Evolutionary conservation across 2,888 invertebrate species (phyloP), one percentile per base, ranked within the genome.

Genomic region (Dastarcus helophoroides): DNA sequence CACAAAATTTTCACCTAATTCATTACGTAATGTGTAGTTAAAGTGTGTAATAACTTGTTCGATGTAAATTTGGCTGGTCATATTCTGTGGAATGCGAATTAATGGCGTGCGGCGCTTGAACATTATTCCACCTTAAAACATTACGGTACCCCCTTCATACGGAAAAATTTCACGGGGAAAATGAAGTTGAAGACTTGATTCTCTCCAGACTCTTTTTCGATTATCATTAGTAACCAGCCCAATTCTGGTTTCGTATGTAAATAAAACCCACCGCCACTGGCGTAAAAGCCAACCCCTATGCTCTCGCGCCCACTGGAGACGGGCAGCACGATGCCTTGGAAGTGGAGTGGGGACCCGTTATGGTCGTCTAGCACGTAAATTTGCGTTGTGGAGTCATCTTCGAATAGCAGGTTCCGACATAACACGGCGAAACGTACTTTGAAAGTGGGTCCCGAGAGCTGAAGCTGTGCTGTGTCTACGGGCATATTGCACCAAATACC

Each of bases 1-100:
- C 14, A 38, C 21, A 14, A 32, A 31, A 35, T 35, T 28, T 11
- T 5, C 31, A 7, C 31, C 34, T 12, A 7, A 6, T 22, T 5
- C 2, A 22, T 22, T n/a, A 12, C 22, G 7, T 11, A 3, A n/a
- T 12, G 14, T 6, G n/a, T 7, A 19, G n/a, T 2, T 13, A n/a
- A 25, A 7, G n/a, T 12, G 5, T 14, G 13, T 5, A 26, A 3
- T 2, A 13, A 5, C 9, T 26, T 14, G 14, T 14, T 26, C 26
- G 3, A 6, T 14, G 26, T 26, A 11, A 26, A 2, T 12, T 11
- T 26, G 14, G 12, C 13, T 8, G n/a, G 6, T 19, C 19, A 19
- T 19, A n/a, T n/a, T n/a, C n/a, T n/a, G n/a, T n/a, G n/a, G n/a
- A n/a, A n/a, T n/a, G n/a, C n/a, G n/a, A n/a, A n/a, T n/a, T n/a